Conservation (phyloP, 1,140 invertebrate genomes). For the Acromyrmex charruanus region DNA sequence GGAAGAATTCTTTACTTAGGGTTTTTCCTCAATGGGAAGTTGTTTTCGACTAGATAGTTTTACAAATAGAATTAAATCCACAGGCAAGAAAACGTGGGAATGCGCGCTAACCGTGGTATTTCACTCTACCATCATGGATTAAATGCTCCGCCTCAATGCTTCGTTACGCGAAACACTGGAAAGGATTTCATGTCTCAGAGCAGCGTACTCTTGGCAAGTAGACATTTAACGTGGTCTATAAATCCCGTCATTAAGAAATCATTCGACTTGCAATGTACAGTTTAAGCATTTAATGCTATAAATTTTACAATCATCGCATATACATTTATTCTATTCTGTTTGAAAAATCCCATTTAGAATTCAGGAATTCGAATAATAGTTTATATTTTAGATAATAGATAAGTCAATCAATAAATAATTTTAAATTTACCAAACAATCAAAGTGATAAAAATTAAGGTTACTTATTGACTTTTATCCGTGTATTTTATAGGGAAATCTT, state of each 20-base stretch:
- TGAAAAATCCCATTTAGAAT: neutral
- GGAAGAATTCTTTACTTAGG: neutral
- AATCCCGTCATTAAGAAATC: conserved; percentile 31
- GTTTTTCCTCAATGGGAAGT: neutral
- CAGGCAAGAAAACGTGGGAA: neutral
- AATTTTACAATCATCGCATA: neutral
- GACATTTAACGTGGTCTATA: neutral
- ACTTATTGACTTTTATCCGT: no score
- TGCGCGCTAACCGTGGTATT: neutral
- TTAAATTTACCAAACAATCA: no score
- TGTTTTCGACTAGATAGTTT: neutral
- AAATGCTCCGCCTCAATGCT: conserved; percentile 32
- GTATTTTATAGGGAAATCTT: neutral
- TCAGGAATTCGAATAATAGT: neutral
- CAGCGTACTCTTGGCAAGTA: neutral
- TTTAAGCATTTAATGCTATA: neutral
- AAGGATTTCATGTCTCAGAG: conserved; percentile 4
- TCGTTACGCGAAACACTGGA: conserved; percentile 17
- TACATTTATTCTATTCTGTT: conserved; percentile 6
- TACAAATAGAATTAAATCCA: conserved; percentile 21
- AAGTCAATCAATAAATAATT: no score
- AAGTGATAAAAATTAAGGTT: no score
- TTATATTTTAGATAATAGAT: neutral
- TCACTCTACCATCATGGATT: conserved; percentile 27
- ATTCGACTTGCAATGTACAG: neutral